These are phyloP conservation scores for Microtus oregoni DNA, from an alignment of 2,113 vertebrate genomes.

Conservation along the genomic window DNA sequence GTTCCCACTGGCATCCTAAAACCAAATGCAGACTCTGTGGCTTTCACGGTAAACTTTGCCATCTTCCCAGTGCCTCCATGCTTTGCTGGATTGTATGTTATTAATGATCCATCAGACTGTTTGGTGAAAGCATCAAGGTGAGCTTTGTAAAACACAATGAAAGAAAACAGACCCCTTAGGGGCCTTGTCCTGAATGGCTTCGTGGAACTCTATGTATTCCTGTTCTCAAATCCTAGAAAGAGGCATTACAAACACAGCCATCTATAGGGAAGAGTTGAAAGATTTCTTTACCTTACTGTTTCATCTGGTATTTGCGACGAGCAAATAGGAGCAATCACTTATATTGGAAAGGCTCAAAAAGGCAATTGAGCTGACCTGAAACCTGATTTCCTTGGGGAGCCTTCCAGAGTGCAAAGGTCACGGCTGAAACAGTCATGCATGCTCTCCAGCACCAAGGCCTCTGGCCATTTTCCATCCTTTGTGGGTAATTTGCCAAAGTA, in stretches of 20 bases:
- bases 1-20: background rate
- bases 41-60: background rate
- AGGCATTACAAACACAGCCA: background rate
- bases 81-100: constrained; percentile 22
- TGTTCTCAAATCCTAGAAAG: background rate
- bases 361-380: constrained; percentile 29
- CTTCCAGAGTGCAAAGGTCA: constrained; percentile 66
- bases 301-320: constrained; percentile 18
- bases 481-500: constrained; percentile 62
- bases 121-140: background rate
- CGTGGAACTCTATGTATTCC: background rate
- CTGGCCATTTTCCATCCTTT: constrained; percentile 44
- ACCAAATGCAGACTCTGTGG: background rate
- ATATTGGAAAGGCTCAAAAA: constrained; percentile 43
- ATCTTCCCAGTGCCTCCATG: background rate
- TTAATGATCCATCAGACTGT: background rate
- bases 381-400: constrained; percentile 40
- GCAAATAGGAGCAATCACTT: constrained; percentile 62
- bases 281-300: constrained; percentile 17
- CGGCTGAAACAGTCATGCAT: constrained; percentile 51
- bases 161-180: accelerated
- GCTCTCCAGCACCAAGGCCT: background rate
- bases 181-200: background rate
- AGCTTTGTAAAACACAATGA: background rate
- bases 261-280: background rate